Conservation (phyloP, 2,888 invertebrate species). For the Argyresthia albistria region DNA sequence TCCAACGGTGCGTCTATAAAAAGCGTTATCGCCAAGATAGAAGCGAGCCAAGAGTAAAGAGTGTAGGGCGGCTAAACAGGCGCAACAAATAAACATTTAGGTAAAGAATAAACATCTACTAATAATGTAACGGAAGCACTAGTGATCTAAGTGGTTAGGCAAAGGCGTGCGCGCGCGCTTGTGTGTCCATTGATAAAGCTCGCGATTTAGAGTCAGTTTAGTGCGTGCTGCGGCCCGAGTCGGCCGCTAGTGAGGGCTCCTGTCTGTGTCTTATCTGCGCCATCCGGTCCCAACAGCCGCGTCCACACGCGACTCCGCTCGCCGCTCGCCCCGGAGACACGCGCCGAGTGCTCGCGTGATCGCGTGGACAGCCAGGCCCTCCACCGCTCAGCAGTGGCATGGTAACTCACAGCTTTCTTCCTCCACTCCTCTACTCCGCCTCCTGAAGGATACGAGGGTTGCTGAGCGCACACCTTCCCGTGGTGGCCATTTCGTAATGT, state of each 20-base stretch:
- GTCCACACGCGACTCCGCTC: constrained; percentile 18
- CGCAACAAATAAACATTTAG: constrained; percentile 43
- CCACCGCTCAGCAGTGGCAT: constrained; percentile 50
- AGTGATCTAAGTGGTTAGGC: constrained; percentile 51
- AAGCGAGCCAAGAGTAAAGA: constrained; percentile 11
- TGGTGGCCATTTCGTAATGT: too few species aligned
- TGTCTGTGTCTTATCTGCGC: constrained; percentile 13
- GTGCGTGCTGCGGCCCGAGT: constrained; percentile 44
- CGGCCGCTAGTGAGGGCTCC: constrained; percentile 29
- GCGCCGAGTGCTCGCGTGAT: neutral
- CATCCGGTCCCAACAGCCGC: constrained; percentile 17
- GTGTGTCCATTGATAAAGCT: constrained; percentile 48
- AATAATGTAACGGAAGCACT: constrained; percentile 57
- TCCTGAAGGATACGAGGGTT: too few species aligned
- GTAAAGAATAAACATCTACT: constrained; percentile 35
- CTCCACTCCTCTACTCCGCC: too few species aligned
- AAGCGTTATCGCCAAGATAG: too few species aligned
- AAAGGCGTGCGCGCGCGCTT: constrained; percentile 45
- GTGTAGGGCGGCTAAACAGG: constrained; percentile 22
- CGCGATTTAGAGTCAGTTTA: constrained; percentile 53
- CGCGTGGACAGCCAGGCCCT: constrained; percentile 4
- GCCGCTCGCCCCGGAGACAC: neutral
- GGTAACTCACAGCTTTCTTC: constrained; percentile 28
- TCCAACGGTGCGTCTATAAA: too few species aligned
- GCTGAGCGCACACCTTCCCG: too few species aligned